Evolutionary conservation across 2,113 vertebrate genomes (phyloP).

Genomic region (Oncorhynchus mykiss): DNA sequence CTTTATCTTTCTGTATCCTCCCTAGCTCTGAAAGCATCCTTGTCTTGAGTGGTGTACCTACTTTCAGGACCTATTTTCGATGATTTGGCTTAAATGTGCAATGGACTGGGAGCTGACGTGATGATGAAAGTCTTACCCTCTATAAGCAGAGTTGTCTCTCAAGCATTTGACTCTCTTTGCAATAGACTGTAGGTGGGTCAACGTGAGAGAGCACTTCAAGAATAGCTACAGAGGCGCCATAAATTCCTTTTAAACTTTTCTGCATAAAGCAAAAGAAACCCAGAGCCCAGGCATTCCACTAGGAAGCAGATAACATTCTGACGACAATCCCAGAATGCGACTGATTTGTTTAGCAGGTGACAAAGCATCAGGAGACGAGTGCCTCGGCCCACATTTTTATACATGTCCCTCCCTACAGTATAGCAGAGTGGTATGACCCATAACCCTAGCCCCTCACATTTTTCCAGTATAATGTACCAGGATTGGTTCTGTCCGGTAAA

Average conservation of each 20-base stretch:
- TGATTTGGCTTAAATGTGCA: constrained; percentile 48
- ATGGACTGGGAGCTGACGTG: constrained; percentile 31
- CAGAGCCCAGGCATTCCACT: constrained; percentile 50
- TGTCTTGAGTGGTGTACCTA: constrained; percentile 53
- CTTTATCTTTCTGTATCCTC: constrained; percentile 56
- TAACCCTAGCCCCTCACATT: not conserved
- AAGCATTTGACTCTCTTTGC: too few relatives aligned
- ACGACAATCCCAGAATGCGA: constrained; percentile 51
- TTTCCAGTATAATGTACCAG: not conserved
- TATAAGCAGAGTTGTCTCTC: too few relatives aligned
- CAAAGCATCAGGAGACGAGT: constrained; percentile 42
- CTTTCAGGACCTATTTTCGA: constrained; percentile 30
- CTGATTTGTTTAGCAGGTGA: constrained; percentile 35
- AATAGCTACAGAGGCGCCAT: constrained; percentile 24
- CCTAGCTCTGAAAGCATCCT: constrained; percentile 49
- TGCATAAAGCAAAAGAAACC: constrained; percentile 35
- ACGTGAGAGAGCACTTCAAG: constrained; percentile 47
- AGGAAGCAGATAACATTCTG: constrained; percentile 57
- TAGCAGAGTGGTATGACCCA: not conserved
- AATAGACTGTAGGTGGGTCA: constrained; percentile 20
- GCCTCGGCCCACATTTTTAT: not conserved
- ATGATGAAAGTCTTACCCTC: not conserved
- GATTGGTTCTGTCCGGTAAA: not conserved
- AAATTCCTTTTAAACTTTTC: not conserved
- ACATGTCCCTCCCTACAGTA: not conserved